Conservation (phyloP, 2,113 vertebrate species). For the Galemys pyrenaicus region DNA sequence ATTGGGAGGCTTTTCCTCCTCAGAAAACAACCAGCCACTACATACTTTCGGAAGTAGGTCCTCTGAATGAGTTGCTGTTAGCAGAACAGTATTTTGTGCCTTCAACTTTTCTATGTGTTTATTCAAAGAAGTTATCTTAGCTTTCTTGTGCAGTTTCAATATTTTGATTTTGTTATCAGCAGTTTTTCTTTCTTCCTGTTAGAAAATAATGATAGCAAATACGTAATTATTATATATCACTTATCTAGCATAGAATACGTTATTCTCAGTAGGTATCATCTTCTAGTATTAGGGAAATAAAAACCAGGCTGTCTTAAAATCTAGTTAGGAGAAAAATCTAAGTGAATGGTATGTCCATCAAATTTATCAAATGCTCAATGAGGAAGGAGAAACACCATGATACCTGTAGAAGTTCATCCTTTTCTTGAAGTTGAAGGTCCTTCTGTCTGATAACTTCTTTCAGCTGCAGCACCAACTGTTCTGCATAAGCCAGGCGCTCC, state of each 20-base stretch:
- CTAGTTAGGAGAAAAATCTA: neutral
- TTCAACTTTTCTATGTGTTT: slow-evolving; percentile 93
- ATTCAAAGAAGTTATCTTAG: slow-evolving; percentile 91
- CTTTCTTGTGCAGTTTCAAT: slow-evolving; percentile 96
- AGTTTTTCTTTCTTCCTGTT: slow-evolving; percentile 91
- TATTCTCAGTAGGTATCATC: neutral
- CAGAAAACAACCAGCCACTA: neutral
- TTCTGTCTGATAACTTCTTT: slow-evolving; percentile 93
- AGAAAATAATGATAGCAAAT: slow-evolving; percentile 36
- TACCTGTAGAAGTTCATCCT: slow-evolving; percentile 90
- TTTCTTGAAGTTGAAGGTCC: slow-evolving; percentile 88
- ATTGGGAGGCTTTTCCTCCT: neutral
- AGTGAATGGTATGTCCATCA: neutral
- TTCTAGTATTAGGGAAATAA: neutral
- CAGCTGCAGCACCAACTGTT: slow-evolving; percentile 92
- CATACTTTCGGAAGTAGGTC: slow-evolving; percentile 73
- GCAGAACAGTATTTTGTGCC: slow-evolving; percentile 78
- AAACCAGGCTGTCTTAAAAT: neutral
- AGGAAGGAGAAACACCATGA: neutral
- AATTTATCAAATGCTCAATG: neutral
- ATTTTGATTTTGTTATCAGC: slow-evolving; percentile 92
- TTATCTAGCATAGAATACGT: neutral
- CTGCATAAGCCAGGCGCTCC: slow-evolving; percentile 91
- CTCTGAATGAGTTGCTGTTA: slow-evolving; percentile 36
- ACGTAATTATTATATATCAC: neutral